Evolutionary conservation across 1,140 invertebrate species (phyloP), one percentile per base, ranked within the genome.

Genomic region (Macrostomum lignano): DNA sequence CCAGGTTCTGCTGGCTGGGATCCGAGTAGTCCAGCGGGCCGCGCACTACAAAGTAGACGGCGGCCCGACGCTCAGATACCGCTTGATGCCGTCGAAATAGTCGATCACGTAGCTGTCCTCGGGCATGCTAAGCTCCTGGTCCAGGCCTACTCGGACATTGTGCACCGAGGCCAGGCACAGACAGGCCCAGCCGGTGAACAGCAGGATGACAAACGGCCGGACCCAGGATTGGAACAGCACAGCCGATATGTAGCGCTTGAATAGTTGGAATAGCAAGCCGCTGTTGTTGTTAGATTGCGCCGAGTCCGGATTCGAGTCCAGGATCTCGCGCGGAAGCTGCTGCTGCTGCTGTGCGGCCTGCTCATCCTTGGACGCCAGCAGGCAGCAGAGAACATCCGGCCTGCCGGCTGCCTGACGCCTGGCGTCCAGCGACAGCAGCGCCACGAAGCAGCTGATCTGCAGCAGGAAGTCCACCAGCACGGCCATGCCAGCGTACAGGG

Each of bases 401-500:
- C 72, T 58, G 33, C 69, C 69, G 35, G 71, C 69, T 33, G 69
- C 63, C 60, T 82, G 74, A 25, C 82, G 56, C 37, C 66, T 59
- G 2, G 72, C 74, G 53, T 98, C 88, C 17, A 93, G 49, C 3
- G 79, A 66, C 39, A 96, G 64, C 17, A 96, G 59, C 42, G 77
- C 71, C 14, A 96, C 69, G 50, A 98, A 96, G 55, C 77, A 82
- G 0, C 86, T 88, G 41, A 94, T 74, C 65, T 98, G 88, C 11
- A 98, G 66, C 11, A 94, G 42, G 53, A 96, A 94, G 57, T 96
- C 81, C 25, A 94, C 68, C 0, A 96, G 60, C 11, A 98, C 64
- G 7, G 88, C 86, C 59, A 86, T 70, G 31, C 74, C 84, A 13
- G 88, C 86, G 51, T 93, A 96, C 5, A 98, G 61, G 25, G 84